These are phyloP conservation scores for Argynnis bischoffii DNA, from an alignment of 2,888 invertebrate genomes.

Conservation along the genomic window DNA sequence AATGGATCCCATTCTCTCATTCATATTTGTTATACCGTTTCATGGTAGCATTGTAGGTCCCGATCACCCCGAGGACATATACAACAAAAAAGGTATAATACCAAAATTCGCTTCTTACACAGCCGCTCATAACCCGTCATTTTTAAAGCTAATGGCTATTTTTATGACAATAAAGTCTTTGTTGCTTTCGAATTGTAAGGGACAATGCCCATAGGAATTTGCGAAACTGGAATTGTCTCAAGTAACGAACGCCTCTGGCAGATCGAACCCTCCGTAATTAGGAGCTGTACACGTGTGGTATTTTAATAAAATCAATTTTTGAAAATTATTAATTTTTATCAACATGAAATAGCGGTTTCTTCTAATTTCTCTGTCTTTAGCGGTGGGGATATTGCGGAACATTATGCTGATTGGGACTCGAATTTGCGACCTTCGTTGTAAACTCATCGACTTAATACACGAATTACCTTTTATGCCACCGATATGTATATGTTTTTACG, in stretches of 20 bases:
- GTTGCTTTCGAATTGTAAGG: constrained; percentile 65
- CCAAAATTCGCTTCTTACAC: constrained; percentile 70
- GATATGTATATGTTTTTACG: no score
- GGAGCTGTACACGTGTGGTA: constrained; percentile 12
- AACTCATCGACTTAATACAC: no score
- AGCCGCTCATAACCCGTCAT: constrained; percentile 77
- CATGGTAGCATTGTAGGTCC: constrained; percentile 63
- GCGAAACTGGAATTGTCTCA: constrained; percentile 80
- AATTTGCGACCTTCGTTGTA: no score
- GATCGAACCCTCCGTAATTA: constrained; percentile 19
- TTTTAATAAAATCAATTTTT: neutral
- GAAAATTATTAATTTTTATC: no score
- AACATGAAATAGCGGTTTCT: no score
- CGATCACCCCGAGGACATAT: constrained; percentile 74
- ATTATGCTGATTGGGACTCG: no score
- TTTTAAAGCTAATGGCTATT: constrained; percentile 81
- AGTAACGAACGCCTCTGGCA: constrained; percentile 62
- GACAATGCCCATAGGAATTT: constrained; percentile 70
- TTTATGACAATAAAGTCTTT: constrained; percentile 77
- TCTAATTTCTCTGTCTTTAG: no score
- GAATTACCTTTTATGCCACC: no score
- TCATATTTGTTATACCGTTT: constrained; percentile 73
- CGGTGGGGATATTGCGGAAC: no score
- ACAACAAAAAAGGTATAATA: constrained; percentile 74
- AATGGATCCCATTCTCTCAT: constrained; percentile 7